Evolutionary conservation across 37 sponge, comb jelly and placozoan species (phyloP).

Genomic region (Cladorhizidae sp.): DNA sequence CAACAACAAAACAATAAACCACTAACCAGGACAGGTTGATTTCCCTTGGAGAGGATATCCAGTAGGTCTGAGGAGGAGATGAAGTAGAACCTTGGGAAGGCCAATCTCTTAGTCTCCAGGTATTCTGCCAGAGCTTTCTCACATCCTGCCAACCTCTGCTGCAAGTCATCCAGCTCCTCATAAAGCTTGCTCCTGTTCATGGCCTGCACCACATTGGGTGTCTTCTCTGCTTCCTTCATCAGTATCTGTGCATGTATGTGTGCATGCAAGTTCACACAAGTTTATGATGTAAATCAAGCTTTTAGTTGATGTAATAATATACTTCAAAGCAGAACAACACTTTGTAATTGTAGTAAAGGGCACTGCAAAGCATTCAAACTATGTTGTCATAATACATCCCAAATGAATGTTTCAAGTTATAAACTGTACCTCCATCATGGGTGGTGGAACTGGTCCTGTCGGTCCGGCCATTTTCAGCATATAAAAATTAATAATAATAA

Average conservation of each 20-base stretch:
- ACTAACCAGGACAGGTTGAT: conserved; percentile 83
- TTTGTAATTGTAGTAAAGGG: too few relatives aligned
- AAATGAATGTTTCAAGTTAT: too few relatives aligned
- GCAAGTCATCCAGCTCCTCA: conserved; percentile 91
- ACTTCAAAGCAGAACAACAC: background rate
- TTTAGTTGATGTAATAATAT: background rate
- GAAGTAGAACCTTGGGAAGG: conserved; percentile 99
- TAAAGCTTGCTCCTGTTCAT: conserved; percentile 83
- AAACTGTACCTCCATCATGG: too few relatives aligned
- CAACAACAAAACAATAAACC: too few relatives aligned
- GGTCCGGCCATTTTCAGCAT: too few relatives aligned
- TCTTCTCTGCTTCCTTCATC: conserved; percentile 80
- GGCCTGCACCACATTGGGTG: conserved; percentile 95
- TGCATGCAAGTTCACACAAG: too few relatives aligned
- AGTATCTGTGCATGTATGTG: conserved; percentile 13
- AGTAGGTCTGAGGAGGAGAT: conserved; percentile 96
- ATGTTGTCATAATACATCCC: too few relatives aligned
- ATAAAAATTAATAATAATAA: too few relatives aligned
- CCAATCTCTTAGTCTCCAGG: conserved; percentile 97
- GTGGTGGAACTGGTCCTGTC: too few relatives aligned
- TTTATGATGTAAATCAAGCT: background rate
- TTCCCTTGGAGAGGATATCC: conserved; percentile 98
- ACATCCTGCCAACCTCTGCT: conserved; percentile 89
- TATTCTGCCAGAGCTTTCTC: conserved; percentile 99
- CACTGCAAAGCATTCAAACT: too few relatives aligned